Evolutionary conservation across 2,888 invertebrate genomes (phyloP), one percentile per base, ranked within the genome.

Genomic region (Agrotis segetum): DNA sequence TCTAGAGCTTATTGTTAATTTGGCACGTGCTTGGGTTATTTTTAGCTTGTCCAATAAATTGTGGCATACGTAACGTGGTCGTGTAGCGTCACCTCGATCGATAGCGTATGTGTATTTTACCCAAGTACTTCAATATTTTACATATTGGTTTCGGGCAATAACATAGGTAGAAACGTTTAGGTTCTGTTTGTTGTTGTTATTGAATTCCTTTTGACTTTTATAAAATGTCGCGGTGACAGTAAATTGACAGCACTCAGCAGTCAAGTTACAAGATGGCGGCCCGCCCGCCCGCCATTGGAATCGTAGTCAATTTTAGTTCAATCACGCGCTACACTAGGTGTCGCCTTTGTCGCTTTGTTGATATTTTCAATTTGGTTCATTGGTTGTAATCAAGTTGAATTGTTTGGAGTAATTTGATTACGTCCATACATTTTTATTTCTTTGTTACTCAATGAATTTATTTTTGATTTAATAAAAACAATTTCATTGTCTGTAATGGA

Each of bases 141-240:
- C 56, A 29, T 71, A 61, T 19, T 62, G 29, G 44, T 65, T 59
- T 52, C 47, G 46, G 53, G 49, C 21, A 69, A 66, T 60, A 49
- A 21, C 29, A 9, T 47, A 64, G 6, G 47, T 71, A 29, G 58
- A 61, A 64, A 73, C 79, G 75, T 81, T 87, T 87, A 84, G 74
- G 70, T 76, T 89, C 88, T 92, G 92, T 94, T 94, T 94, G 92
- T 94, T 94, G 89, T 94, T 94, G 92, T 92, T 93, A 91, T 93
- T 92, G 92, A 85, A 91, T 88, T 92, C 87, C 83, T 75, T 84
- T 91, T 95, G 94, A 93, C 93, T 93, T 91, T 90, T 88, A 84
- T 91, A 91, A 89, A 91, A 93, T 92, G 95, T 95, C 96, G 90
- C 87, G 81, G 87, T 96, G 96, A 96, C 96, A 95, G 91, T 88